These are phyloP conservation scores for Alosa alosa DNA, from an alignment of 2,113 vertebrate genomes.

Conservation along the genomic window DNA sequence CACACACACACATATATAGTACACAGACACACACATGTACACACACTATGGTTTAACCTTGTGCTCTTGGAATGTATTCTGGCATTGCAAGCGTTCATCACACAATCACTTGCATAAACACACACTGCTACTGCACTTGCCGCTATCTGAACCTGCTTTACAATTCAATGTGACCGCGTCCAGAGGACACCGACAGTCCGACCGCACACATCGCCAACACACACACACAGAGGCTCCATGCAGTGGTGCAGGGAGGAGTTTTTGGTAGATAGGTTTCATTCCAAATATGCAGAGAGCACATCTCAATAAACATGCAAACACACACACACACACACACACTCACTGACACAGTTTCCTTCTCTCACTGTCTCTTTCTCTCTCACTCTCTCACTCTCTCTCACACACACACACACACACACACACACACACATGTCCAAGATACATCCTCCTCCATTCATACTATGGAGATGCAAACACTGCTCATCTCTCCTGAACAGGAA, in stretches of 20 bases:
- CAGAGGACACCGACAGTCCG: not conserved
- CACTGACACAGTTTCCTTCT: not conserved
- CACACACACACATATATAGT: not conserved
- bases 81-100: constrained; percentile 1
- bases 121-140: not conserved
- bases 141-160: not conserved
- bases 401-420: not conserved
- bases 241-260: not conserved
- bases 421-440: not conserved
- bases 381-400: not conserved
- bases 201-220: not conserved
- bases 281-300: not conserved
- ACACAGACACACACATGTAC: not conserved
- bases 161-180: constrained; percentile 4
- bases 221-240: not conserved
- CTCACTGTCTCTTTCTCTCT: not conserved
- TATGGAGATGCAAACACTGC: not conserved
- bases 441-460: not conserved
- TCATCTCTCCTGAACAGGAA: not conserved
- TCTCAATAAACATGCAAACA: not conserved
- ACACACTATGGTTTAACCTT: not conserved
- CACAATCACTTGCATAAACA: constrained; percentile 11
- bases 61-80: not conserved
- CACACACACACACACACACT: not conserved
- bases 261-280: not conserved